These are phyloP conservation scores for Catagonus wagneri DNA, from an alignment of 2,113 vertebrate genomes.

Conservation along the genomic window DNA sequence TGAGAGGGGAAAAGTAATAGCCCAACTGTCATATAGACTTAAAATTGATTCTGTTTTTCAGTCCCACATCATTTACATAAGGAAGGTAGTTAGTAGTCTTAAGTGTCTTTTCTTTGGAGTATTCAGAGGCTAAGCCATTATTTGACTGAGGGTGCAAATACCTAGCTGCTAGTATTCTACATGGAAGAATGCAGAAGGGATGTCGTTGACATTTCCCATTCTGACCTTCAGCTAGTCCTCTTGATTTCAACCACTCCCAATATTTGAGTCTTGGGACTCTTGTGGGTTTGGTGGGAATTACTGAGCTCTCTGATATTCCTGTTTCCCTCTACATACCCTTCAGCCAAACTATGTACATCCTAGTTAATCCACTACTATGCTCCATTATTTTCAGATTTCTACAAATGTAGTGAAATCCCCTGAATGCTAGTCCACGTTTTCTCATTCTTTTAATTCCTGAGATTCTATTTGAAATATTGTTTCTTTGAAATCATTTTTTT, in stretches of 20 bases:
- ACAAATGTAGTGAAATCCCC: not conserved
- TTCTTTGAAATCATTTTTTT: not conserved
- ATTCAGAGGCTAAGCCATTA: not conserved
- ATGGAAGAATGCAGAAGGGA: not conserved
- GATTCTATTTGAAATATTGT: not conserved
- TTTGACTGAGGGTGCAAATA: not conserved
- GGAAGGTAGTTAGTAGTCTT: not conserved
- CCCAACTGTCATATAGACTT: not conserved
- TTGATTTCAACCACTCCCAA: not conserved
- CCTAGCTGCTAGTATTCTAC: not conserved
- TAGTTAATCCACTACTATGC: not conserved
- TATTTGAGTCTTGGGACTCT: not conserved
- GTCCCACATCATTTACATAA: too few species aligned
- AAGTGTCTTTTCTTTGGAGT: not conserved
- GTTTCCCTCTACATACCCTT: not conserved
- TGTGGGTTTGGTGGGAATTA: not conserved
- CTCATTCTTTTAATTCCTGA: not conserved
- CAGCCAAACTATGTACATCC: not conserved
- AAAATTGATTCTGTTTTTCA: not conserved
- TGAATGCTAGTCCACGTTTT: not conserved
- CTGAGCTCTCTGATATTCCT: not conserved
- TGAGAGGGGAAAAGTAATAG: too few species aligned
- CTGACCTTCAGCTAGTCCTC: not conserved
- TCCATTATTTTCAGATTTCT: not conserved
- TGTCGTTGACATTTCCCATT: not conserved